Evolutionary conservation across 2,113 vertebrate genomes (phyloP).

Genomic region (Isurus oxyrinchus): DNA sequence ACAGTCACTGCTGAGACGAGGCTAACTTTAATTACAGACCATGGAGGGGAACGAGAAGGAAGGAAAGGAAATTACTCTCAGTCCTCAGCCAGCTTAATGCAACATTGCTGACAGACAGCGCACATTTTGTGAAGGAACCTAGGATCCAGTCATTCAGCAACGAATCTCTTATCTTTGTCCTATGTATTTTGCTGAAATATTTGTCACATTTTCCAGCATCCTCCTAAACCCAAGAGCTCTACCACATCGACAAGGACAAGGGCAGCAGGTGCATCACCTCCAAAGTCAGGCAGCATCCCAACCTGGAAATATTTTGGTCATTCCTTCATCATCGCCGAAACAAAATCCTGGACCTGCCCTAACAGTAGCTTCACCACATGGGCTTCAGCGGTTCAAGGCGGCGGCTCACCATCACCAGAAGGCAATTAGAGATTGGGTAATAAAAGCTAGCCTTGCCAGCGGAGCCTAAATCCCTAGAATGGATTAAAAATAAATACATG

Average conservation of each 20-base stretch:
- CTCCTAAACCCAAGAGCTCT: not conserved
- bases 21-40: not conserved
- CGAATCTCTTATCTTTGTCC: not conserved
- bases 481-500: no score
- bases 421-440: no score
- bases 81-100: not conserved
- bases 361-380: no score
- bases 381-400: no score
- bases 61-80: not conserved
- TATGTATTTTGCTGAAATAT: not conserved
- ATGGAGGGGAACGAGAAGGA: no score
- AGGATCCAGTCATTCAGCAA: not conserved
- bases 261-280: not conserved
- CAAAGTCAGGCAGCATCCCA: not conserved
- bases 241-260: not conserved
- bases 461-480: no score
- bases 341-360: no score
- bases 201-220: not conserved
- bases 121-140: not conserved
- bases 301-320: not conserved
- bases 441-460: no score
- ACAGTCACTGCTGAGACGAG: not conserved
- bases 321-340: not conserved
- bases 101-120: not conserved
- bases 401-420: no score